Base-by-base conservation (phyloP, 2,113 vertebrate species). In the Stigmatopora nigra region DNA sequence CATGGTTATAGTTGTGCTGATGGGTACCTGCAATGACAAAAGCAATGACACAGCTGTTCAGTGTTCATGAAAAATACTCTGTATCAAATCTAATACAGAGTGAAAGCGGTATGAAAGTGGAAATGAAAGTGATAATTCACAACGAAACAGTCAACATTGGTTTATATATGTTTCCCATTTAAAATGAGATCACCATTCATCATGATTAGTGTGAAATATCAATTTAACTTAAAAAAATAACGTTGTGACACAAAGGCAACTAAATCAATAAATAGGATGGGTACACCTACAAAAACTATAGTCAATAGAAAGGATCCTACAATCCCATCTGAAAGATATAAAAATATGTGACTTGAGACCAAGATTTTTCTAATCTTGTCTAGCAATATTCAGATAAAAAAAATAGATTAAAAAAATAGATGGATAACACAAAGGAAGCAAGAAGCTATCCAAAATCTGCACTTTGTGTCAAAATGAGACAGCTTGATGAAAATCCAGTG, bases 1-100 rank as follows among this genome's bases (percentile, higher is more conserved):
- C 91, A 88, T 96, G 94, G 86, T 96, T 98, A 91, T 94, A 96
- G 90, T 90, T 94, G 91, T 91, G 93, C 72, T 94, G 95, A 86
- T 94, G 94, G 84, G 93, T 91, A 91, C 94, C 95, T 98, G 93
- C 78, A 88, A 90, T 84, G 90, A 94, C 92, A 88, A 87, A 87
- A 87, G 82, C 85, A 91, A 83, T 76, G 79, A 80, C 72, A 79
- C 62, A 78, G 69, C 78, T 58, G 71, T 82, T 88, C 64, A 87
- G 73, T 71, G 71, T 71, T 73, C 63, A 77, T 61, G 64, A 73
- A 70, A 68, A 79, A 68, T 4, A 59, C 41, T 66, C 70, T 71
- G 76, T 31, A 75, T 77, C 53, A 52, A 58, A 68, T 17, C 47
- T 63, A 72, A 78, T 63, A 79, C 66, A 80, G 67, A 77, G 44